These are phyloP conservation scores for Slavum lentiscoides DNA, from an alignment of 2,888 invertebrate genomes.

Conservation along the genomic window DNA sequence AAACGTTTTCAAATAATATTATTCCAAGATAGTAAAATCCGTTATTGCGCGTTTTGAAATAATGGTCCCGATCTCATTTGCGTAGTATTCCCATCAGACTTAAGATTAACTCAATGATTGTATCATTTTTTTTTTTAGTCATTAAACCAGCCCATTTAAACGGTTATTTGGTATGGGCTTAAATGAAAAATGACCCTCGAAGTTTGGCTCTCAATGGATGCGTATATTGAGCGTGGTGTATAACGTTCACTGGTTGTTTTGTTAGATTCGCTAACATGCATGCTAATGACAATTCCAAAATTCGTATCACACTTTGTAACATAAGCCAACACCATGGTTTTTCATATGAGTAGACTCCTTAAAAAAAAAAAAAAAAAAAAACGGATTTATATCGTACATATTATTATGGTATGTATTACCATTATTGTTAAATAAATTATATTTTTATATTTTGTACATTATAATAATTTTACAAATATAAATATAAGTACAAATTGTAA, in stretches of 20 bases:
- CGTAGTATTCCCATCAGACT: constrained; percentile 49
- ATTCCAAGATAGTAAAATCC: constrained; percentile 22
- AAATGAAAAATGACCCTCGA: constrained; percentile 54
- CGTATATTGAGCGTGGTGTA: constrained; percentile 57
- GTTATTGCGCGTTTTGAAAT: constrained; percentile 42
- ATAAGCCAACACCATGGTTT: constrained; percentile 65
- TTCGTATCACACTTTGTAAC: constrained; percentile 64
- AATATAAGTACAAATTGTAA: too few relatives aligned
- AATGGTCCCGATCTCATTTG: constrained; percentile 51
- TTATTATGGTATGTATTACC: not conserved
- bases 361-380: constrained; percentile 29
- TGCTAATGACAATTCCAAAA: constrained; percentile 62
- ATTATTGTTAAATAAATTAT: not conserved
- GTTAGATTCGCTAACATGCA: constrained; percentile 65
- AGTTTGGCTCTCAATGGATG: constrained; percentile 51
- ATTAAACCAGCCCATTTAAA: constrained; percentile 32
- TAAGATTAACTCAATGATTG: constrained; percentile 51
- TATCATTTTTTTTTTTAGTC: constrained; percentile 30
- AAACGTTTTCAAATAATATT: constrained; percentile 3
- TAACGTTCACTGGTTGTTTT: constrained; percentile 63
- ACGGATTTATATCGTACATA: too few relatives aligned
- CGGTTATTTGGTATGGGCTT: constrained; percentile 10
- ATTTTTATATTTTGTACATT: not conserved
- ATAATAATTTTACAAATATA: too few relatives aligned
- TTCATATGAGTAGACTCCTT: constrained; percentile 37